Conservation (phyloP, 2,113 vertebrate genomes). For the Oplegnathus fasciatus region DNA sequence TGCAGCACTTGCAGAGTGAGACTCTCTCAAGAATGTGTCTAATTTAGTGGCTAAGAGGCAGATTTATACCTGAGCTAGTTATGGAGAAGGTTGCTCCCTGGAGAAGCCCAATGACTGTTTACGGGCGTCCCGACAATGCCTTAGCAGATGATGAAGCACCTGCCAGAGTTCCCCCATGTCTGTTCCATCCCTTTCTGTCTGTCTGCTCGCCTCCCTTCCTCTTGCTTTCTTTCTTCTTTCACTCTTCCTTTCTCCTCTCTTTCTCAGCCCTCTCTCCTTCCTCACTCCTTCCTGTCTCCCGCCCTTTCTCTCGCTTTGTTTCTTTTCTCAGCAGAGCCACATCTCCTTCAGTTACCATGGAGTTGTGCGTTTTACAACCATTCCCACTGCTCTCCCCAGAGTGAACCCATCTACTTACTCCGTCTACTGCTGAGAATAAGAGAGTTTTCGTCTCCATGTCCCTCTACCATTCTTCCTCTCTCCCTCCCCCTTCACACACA, state of each 20-base stretch:
- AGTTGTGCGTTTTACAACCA: slow-evolving; percentile 69
- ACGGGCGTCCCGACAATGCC: slow-evolving; percentile 82
- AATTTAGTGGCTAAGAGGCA: slow-evolving; percentile 89
- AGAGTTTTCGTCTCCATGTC: slow-evolving; percentile 60
- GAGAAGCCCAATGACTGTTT: slow-evolving; percentile 87
- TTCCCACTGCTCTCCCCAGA: slow-evolving; percentile 64
- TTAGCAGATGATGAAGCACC: slow-evolving; percentile 86
- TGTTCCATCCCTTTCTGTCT: slow-evolving; percentile 76
- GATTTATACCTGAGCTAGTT: slow-evolving; percentile 91
- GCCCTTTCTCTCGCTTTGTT: slow-evolving; percentile 42
- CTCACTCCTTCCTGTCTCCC: slow-evolving; percentile 50
- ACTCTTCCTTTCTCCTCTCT: slow-evolving; percentile 49
- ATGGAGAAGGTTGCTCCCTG: slow-evolving; percentile 87
- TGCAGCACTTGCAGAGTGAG: slow-evolving; percentile 75
- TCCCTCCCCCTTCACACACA: slow-evolving; percentile 26
- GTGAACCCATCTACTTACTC: slow-evolving; percentile 66
- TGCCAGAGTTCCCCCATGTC: slow-evolving; percentile 77
- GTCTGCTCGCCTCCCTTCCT: slow-evolving; percentile 67
- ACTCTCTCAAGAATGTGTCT: slow-evolving; percentile 81
- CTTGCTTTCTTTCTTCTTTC: slow-evolving; percentile 50
- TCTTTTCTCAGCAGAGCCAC: slow-evolving; percentile 63
- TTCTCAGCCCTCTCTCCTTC: slow-evolving; percentile 41
- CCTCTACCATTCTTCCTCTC: slow-evolving; percentile 38
- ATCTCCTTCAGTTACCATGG: slow-evolving; percentile 68
- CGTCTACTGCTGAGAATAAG: slow-evolving; percentile 58